These are phyloP conservation scores for Coelopa frigida DNA, from an alignment of 1,140 invertebrate species.

Conservation along the genomic window DNA sequence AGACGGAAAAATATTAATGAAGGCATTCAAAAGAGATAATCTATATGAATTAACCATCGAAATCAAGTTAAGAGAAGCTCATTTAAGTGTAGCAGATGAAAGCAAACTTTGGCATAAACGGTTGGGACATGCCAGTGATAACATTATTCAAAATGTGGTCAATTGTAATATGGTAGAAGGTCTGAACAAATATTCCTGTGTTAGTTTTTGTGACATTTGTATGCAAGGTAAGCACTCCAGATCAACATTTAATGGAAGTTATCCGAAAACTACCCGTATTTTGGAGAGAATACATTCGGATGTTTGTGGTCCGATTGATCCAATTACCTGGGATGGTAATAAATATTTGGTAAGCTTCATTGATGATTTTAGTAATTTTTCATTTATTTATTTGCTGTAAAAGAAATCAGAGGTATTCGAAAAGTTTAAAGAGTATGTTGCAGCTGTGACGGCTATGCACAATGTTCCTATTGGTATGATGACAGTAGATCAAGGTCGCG, in stretches of 20 bases:
- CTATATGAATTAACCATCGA: too few species aligned
- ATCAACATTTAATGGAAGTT: not conserved
- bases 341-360: slow-evolving; percentile 41
- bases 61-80: too few species aligned
- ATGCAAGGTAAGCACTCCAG: not conserved
- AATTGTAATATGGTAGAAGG: too few species aligned
- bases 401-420: slow-evolving; percentile 8
- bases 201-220: too few species aligned
- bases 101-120: too few species aligned
- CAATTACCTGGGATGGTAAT: slow-evolving; percentile 22
- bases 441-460: slow-evolving; percentile 18
- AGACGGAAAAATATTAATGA: too few species aligned
- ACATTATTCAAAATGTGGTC: too few species aligned
- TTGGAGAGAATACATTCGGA: slow-evolving; percentile 37
- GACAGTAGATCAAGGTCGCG: slow-evolving; percentile 28
- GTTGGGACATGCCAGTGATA: too few species aligned
- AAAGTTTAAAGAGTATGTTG: slow-evolving; percentile 1
- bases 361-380: slow-evolving; percentile 43
- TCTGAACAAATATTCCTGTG: too few species aligned
- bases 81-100: too few species aligned
- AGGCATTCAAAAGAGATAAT: too few species aligned
- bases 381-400: slow-evolving; percentile 7
- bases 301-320: slow-evolving; percentile 37
- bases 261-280: slow-evolving; percentile 2
- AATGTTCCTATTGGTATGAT: slow-evolving; percentile 3